Base-by-base conservation (phyloP, 1,140 invertebrate genomes). In the Zaprionus capensis region DNA sequence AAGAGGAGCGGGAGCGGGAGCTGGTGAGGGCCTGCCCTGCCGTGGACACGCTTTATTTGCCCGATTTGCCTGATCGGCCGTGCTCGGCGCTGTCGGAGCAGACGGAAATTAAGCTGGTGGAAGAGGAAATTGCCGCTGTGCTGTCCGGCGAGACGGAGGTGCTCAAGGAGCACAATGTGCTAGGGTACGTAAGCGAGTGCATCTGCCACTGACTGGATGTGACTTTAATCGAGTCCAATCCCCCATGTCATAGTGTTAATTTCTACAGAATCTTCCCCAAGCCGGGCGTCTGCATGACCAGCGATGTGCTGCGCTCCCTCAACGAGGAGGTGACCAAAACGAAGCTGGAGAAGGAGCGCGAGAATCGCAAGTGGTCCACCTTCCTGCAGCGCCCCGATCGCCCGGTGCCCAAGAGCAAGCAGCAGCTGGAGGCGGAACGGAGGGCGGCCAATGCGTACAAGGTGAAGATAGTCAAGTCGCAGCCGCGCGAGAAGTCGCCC, bases 361-460 rank as follows among this genome's bases (percentile, higher is more conserved):
- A 95, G 70, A 94, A 95, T 58, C 94, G 94, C 53, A 95, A 94
- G 66, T 95, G 94, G 84, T 96, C 96, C n/a, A 96, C 95, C 14
- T 96, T 96, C 80, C 86, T 96, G 41, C 95, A 96, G 81, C 96
- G 95, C 74, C 96, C 96, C 1, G 94, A 95, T 74, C 93, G 95
- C 24, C 95, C 95, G 1, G 93, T 95, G 38, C 95, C 95, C 0
- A 93, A 91, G 65, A 92, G 93, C 2, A 94, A 94, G 69, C 78
- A 79, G 26, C 78, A 85, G 34, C 55, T 88, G 66, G 91, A 92
- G 69, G 81, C 88, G 15, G 88, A 93, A 24, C 68, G 76, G 0
- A 26, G 78, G 20, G 85, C 85, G 22, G 82, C 83, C 58, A 93
- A 94, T 80, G 92, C 93, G 15, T 94, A 94, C 77, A 94, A 93